phyloP scores from a whole-genome alignment of 2,113 vertebrate genomes.

The Desmodus rotundus region DNA sequence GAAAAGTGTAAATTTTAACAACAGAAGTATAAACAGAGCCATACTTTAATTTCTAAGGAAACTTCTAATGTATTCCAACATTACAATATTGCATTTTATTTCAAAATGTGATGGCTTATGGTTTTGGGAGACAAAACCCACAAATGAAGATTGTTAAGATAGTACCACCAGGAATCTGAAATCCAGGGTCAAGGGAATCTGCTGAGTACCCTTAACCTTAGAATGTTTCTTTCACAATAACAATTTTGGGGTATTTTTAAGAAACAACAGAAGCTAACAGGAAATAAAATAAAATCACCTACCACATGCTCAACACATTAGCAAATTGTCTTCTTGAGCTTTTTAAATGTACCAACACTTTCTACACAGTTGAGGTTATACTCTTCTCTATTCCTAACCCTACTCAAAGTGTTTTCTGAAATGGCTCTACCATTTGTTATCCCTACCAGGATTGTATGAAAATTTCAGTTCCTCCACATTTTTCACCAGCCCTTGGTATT shows the following conservation, averaged over 20 bases:
- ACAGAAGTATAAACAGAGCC: not conserved
- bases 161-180: not conserved
- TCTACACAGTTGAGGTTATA: not conserved
- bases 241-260: not conserved
- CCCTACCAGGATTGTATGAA: not conserved
- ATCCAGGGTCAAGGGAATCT: not conserved
- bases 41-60: slow-evolving; percentile 17
- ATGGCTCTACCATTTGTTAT: not conserved
- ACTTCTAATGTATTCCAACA: not conserved
- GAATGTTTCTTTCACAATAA: not conserved
- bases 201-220: not conserved
- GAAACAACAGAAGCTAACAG: not conserved
- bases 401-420: not conserved
- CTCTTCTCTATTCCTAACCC: not conserved
- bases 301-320: not conserved
- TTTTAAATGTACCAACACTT: not conserved
- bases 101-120: not conserved
- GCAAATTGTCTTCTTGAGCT: not conserved
- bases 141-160: not conserved
- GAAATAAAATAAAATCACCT: not conserved
- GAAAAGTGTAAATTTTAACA: not conserved
- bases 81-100: not conserved
- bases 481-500: not conserved
- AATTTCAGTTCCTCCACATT: not conserved
- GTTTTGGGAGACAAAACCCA: not conserved